These are phyloP conservation scores for Meandrusa payeni DNA, from an alignment of 2,888 invertebrate species.

Conservation along the genomic window DNA sequence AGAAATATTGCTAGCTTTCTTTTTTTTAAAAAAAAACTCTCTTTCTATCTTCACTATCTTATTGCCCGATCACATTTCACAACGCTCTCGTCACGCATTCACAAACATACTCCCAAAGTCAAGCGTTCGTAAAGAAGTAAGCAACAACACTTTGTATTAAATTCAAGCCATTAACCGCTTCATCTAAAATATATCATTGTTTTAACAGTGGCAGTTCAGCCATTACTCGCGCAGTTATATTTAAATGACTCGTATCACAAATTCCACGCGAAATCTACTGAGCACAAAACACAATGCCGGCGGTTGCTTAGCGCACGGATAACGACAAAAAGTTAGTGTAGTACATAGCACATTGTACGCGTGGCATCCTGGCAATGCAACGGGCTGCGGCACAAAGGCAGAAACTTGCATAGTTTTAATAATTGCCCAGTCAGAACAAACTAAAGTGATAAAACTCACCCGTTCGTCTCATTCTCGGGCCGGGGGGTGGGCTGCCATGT, in stretches of 20 bases:
- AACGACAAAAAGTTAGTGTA: slow-evolving; percentile 16
- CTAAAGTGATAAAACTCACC: slow-evolving; percentile 37
- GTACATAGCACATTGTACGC: slow-evolving; percentile 1
- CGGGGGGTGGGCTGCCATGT: slow-evolving; percentile 32
- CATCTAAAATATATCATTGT: background rate
- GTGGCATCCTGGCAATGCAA: slow-evolving; percentile 13
- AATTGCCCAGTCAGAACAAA: slow-evolving; percentile 32
- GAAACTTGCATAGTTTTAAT: slow-evolving; percentile 27
- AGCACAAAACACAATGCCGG: slow-evolving; percentile 8
- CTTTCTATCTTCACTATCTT: too few species aligned
- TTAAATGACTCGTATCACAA: slow-evolving; percentile 10
- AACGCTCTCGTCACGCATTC: too few species aligned
- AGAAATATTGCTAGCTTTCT: too few species aligned
- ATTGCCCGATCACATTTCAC: too few species aligned
- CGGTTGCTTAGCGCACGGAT: slow-evolving; percentile 5
- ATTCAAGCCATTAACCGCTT: background rate
- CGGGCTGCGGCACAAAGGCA: slow-evolving; percentile 26
- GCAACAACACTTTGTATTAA: too few species aligned
- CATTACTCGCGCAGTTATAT: background rate
- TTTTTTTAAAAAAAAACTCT: too few species aligned
- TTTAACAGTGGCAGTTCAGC: background rate
- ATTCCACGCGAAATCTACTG: slow-evolving; percentile 1
- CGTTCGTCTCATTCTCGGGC: slow-evolving; percentile 35
- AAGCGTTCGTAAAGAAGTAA: too few species aligned
- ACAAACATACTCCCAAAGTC: too few species aligned